Evolutionary conservation across 2,113 vertebrate species (phyloP).

Genomic region (Phocoena phocoena): DNA sequence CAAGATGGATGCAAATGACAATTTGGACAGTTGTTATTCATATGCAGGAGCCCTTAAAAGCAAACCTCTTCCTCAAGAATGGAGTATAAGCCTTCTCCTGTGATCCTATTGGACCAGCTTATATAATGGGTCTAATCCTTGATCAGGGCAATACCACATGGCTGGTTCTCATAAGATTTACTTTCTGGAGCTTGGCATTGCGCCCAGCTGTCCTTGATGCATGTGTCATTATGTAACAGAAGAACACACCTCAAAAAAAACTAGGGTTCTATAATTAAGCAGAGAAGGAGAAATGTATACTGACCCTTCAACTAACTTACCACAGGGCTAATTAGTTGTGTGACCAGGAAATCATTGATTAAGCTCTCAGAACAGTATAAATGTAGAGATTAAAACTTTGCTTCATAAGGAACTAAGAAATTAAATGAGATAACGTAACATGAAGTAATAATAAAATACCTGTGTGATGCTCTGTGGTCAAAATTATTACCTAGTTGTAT

Average conservation of each 20-base stretch:
- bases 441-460: neutral
- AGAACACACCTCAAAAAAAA: neutral
- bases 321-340: neutral
- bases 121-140: neutral
- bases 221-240: neutral
- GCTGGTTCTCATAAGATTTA: neutral
- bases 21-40: neutral
- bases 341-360: neutral
- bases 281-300: neutral
- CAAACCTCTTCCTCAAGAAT: neutral
- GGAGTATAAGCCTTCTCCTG: fast-evolving
- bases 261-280: neutral
- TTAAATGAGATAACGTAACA: neutral
- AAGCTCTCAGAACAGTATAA: neutral
- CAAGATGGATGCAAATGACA: neutral
- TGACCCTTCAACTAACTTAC: neutral
- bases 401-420: neutral
- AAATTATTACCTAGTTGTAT: neutral
- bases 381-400: neutral
- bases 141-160: neutral
- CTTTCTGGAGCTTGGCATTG: neutral
- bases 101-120: neutral
- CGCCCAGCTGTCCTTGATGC: neutral
- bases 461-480: neutral
- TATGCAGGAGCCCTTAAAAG: neutral